These are phyloP conservation scores for Peromyscus nudipes DNA, from an alignment of 2,797 vertebrate species.

Conservation along the genomic window DNA sequence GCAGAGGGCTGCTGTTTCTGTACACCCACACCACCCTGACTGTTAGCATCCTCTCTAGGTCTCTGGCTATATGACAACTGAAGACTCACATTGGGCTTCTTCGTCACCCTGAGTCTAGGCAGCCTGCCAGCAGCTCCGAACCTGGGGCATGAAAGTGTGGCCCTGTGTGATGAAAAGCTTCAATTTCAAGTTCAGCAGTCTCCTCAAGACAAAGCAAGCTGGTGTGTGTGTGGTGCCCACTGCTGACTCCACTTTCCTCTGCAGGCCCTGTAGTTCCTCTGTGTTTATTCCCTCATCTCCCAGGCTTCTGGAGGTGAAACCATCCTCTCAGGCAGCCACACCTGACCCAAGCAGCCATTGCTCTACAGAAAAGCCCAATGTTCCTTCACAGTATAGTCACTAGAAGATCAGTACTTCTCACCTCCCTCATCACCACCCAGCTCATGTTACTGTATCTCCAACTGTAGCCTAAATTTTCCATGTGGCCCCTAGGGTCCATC, in stretches of 20 bases:
- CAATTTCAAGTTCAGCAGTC: not conserved
- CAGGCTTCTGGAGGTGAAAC: constrained; percentile 16
- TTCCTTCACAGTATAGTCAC: not conserved
- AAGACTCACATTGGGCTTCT: constrained; percentile 61
- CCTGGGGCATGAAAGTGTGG: not conserved
- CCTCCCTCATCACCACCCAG: not conserved
- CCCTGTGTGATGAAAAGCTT: not conserved
- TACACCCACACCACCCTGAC: constrained; percentile 54
- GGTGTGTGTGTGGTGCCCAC: not conserved
- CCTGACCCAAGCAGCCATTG: not conserved
- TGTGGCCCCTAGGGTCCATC: not conserved
- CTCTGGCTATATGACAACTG: constrained; percentile 77
- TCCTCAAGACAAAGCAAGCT: not conserved
- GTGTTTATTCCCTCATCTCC: constrained; percentile 2
- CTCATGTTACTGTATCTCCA: not conserved
- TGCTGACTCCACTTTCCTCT: not conserved
- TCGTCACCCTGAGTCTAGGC: constrained; percentile 22
- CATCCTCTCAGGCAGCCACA: not conserved
- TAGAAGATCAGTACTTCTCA: not conserved
- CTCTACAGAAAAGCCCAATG: not conserved
- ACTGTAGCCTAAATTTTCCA: not conserved
- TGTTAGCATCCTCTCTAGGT: constrained; percentile 51
- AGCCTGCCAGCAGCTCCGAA: not conserved
- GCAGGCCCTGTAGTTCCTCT: not conserved
- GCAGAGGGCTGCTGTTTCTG: constrained; percentile 18